A percentile compares a stretch with the other conserved stretches of the same genome.
Evolutionary conservation across 1,140 invertebrate genomes (phyloP).

Genomic region (Listronotus bonariensis): DNA sequence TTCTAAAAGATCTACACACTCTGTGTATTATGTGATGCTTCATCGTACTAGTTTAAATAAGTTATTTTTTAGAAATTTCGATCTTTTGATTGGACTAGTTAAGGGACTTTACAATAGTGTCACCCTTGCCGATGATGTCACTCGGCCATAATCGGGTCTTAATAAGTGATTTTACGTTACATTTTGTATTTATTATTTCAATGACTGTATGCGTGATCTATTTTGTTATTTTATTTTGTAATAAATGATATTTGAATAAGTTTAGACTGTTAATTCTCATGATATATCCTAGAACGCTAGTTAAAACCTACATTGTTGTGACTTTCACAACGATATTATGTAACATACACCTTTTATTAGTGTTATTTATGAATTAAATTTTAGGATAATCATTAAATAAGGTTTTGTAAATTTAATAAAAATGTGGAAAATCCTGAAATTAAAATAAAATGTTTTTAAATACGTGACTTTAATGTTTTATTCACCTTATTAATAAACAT

Average conservation of each 20-base stretch:
- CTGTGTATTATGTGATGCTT: too few relatives aligned
- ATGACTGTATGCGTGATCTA: slow-evolving; percentile 51
- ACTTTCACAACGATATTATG: slow-evolving; percentile 41
- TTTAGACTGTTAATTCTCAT: slow-evolving; percentile 47
- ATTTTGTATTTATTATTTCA: slow-evolving; percentile 49
- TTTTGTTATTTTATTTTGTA: slow-evolving; percentile 46
- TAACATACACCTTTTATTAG: slow-evolving; percentile 40
- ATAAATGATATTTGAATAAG: slow-evolving; percentile 43
- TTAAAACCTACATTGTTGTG: slow-evolving; percentile 19
- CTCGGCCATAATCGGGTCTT: slow-evolving; percentile 28
- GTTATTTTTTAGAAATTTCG: not conserved
- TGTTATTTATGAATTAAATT: slow-evolving; percentile 36
- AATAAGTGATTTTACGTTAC: slow-evolving; percentile 47
- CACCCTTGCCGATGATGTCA: slow-evolving; percentile 17
- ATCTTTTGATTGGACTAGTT: slow-evolving; percentile 27
- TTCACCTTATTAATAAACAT: not conserved
- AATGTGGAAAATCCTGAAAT: slow-evolving; percentile 9
- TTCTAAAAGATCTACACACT: too few relatives aligned
- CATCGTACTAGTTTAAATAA: too few relatives aligned
- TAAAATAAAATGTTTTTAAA: slow-evolving; percentile 17
- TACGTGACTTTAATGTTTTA: not conserved
- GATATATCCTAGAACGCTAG: slow-evolving; percentile 15
- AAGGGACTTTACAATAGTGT: slow-evolving; percentile 38
- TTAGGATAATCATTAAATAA: slow-evolving; percentile 19
- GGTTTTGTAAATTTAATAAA: not conserved